These are phyloP conservation scores for Pelobates fuscus DNA, from an alignment of 2,113 vertebrate genomes.

Conservation along the genomic window DNA sequence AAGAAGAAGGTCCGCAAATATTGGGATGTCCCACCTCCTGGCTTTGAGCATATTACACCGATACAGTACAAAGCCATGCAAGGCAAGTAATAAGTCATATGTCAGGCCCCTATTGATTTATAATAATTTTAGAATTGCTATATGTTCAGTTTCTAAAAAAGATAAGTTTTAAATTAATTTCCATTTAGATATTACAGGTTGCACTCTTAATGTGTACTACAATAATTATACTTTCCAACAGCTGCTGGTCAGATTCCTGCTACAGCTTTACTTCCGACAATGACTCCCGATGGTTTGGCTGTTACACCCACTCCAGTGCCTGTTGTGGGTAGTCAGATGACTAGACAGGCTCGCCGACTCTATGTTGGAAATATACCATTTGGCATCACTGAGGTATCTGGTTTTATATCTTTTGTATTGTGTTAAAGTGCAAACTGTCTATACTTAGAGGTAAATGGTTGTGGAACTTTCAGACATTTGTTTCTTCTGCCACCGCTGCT, in stretches of 20 bases:
- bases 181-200: too few relatives aligned
- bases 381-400: conserved; percentile 85
- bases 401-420: conserved; percentile 29
- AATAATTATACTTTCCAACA: conserved; percentile 48
- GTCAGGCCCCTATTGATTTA: not conserved
- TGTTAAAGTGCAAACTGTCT: too few relatives aligned
- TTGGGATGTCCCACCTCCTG: conserved; percentile 88
- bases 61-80: conserved; percentile 98
- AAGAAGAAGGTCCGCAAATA: conserved; percentile 93
- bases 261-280: conserved; percentile 88
- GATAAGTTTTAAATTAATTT: too few relatives aligned
- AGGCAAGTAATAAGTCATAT: conserved; percentile 64
- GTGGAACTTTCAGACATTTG: too few relatives aligned
- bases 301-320: conserved; percentile 88
- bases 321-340: conserved; percentile 93
- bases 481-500: too few relatives aligned
- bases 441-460: not conserved
- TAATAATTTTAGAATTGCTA: not conserved
- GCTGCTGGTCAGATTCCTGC: conserved; percentile 93
- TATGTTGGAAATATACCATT: conserved; percentile 94
- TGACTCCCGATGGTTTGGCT: conserved; percentile 87
- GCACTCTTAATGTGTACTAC: not conserved
- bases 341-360: conserved; percentile 85
- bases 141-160: not conserved
- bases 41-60: conserved; percentile 90